Evolutionary conservation across 2,888 invertebrate species (phyloP).

Genomic region (Drosophila rellima): DNA sequence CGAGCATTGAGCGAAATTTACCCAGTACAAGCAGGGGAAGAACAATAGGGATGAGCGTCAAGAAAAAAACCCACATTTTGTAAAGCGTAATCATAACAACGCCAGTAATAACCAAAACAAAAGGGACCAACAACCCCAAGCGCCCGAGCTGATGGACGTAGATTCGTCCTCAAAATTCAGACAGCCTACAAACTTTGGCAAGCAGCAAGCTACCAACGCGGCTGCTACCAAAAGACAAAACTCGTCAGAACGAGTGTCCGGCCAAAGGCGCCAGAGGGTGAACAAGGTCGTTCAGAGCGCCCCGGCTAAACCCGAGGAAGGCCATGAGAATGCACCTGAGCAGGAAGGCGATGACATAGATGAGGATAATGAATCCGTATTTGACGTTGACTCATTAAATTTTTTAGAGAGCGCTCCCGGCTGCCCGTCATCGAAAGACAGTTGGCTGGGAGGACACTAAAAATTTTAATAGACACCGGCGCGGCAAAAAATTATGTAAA

Average conservation of each 20-base stretch:
- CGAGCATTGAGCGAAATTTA: background rate
- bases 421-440: background rate
- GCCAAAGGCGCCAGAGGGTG: background rate
- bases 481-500: no score
- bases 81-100: no score
- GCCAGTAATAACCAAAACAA: no score
- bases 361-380: background rate
- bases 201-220: background rate
- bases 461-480: background rate
- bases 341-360: background rate
- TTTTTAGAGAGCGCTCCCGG: constrained; percentile 1
- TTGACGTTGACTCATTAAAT: background rate
- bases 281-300: background rate
- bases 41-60: no score
- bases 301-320: background rate
- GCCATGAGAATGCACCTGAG: background rate
- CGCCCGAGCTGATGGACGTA: no score
- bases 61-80: no score
- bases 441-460: background rate
- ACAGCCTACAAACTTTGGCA: background rate
- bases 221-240: background rate
- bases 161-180: background rate
- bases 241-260: background rate
- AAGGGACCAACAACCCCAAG: no score
- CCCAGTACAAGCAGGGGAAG: no score